A percentile compares a stretch with the other conserved stretches of the same genome.
Conservation (phyloP, 1,140 invertebrate genomes). For the Palaemon carinicauda region DNA sequence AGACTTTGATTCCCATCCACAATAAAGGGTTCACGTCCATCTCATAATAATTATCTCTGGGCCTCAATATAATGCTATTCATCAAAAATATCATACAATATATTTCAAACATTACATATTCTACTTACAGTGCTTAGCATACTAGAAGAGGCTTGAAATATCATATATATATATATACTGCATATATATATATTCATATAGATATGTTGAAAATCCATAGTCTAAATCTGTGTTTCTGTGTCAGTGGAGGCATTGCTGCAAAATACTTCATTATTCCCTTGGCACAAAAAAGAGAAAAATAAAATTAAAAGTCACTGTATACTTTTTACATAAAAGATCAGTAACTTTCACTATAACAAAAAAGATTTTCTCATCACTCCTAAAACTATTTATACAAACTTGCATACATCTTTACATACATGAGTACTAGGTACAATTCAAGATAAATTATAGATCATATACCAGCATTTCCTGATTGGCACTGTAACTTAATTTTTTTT, state of each 20-base stretch:
- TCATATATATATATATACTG: too few species aligned
- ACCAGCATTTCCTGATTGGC: slow-evolving; percentile 42
- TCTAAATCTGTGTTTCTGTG: slow-evolving; percentile 9
- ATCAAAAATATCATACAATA: not conserved
- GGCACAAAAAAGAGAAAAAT: slow-evolving; percentile 40
- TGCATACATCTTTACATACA: slow-evolving; percentile 46
- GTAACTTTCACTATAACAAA: too few species aligned
- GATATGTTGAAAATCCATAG: not conserved
- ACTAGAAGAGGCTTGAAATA: not conserved
- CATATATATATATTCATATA: too few species aligned
- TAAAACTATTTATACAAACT: slow-evolving; percentile 35
- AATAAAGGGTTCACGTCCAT: not conserved
- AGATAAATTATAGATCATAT: slow-evolving; percentile 45
- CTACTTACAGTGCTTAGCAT: not conserved
- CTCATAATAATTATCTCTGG: not conserved
- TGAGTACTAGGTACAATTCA: slow-evolving; percentile 37
- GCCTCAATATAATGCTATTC: not conserved
- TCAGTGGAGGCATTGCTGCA: slow-evolving; percentile 10
- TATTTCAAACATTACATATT: too few species aligned
- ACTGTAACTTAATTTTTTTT: slow-evolving; percentile 30
- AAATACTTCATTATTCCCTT: slow-evolving; percentile 36
- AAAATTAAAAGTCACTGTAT: slow-evolving; percentile 5
- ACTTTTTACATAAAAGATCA: too few species aligned
- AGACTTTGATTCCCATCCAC: slow-evolving; percentile 7
- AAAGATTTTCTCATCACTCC: not conserved